Evolutionary conservation across 92 coral and sea anemone genomes (phyloP), one percentile per base, ranked within the genome.

Genomic region (Phenganax stokvisi): DNA sequence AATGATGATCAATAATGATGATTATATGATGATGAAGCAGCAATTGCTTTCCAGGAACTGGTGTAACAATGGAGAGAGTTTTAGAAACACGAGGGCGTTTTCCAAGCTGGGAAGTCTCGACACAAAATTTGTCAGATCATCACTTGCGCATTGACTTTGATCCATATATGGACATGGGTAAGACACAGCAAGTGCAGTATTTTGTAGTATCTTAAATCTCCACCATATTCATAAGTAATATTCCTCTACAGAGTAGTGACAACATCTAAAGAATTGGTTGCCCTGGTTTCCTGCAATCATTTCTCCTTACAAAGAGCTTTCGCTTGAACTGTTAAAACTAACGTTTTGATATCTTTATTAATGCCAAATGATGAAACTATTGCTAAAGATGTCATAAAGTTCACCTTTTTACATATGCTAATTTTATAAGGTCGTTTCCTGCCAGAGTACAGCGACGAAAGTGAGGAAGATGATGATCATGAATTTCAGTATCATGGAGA

Each of bases 81-180:
- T 68, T 47, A 54, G 47, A 37, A 15, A 52, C 60, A 47, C 72
- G 54, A 20, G 59, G 51, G 65, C 59, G 51, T 20, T 31, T n/a
- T 68, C 83, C 83, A 17, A 79, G 55, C 69, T 79, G 83, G 83
- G 56, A 64, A 10, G 27, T 63, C 10, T 62, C 83, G 54, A 63
- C 83, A 17, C 83, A 79, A 29, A 51, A 79, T 73, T 51, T 79
- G 25, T 79, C 83, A 20, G 83, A 79, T 79, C 62, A 79, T 65
- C 83, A 79, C 56, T 65, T 79, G 37, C 73, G 83, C 17, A 51
- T 17, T 6, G 83, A 79, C 37, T 79, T 62, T 54, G 83, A 79
- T 51, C 83, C 83, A 0, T 79, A 79, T 73, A 79, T 79, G 83
- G 82, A 79, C 17, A 79, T 79, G 83, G 83, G 77, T 73, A 73